Conservation (phyloP, 1,140 invertebrate species). For the Neuroterus valhalla region DNA sequence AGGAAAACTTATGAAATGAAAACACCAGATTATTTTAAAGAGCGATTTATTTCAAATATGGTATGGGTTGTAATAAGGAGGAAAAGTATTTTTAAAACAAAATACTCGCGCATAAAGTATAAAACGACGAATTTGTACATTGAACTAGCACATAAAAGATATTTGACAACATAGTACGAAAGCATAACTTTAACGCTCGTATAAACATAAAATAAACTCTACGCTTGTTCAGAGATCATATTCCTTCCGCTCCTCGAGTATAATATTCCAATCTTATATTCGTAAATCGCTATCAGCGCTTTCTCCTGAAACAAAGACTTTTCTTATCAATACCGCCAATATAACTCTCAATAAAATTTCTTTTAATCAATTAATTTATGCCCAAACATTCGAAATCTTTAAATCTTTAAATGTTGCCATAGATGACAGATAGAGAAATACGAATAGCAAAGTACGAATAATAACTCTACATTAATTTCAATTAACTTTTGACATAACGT, state of each 20-base stretch:
- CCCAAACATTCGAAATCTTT: background rate
- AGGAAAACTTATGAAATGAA: too few relatives aligned
- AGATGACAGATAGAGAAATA: background rate
- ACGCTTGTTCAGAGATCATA: constrained; percentile 68
- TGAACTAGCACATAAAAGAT: constrained; percentile 53
- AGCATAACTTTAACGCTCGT: constrained; percentile 55
- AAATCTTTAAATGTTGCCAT: background rate
- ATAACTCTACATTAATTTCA: background rate
- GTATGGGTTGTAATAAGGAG: background rate
- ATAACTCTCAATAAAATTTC: constrained; percentile 42
- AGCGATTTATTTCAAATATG: constrained; percentile 21
- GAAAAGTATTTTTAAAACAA: constrained; percentile 74
- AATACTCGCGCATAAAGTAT: constrained; percentile 69
- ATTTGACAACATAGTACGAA: constrained; percentile 58
- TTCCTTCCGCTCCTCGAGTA: constrained; percentile 44
- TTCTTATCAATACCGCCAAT: constrained; percentile 72
- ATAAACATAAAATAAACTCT: constrained; percentile 67
- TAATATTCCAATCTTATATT: constrained; percentile 37
- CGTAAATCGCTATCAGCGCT: constrained; percentile 36
- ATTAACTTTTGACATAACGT: constrained; percentile 28
- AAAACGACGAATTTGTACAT: constrained; percentile 66
- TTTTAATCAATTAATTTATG: constrained; percentile 20
- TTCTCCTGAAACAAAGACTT: constrained; percentile 36
- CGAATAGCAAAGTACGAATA: constrained; percentile 8
- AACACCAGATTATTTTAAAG: background rate